phyloP scores from a whole-genome alignment of 2,113 vertebrate species.

The Xyrauchen texanus region DNA sequence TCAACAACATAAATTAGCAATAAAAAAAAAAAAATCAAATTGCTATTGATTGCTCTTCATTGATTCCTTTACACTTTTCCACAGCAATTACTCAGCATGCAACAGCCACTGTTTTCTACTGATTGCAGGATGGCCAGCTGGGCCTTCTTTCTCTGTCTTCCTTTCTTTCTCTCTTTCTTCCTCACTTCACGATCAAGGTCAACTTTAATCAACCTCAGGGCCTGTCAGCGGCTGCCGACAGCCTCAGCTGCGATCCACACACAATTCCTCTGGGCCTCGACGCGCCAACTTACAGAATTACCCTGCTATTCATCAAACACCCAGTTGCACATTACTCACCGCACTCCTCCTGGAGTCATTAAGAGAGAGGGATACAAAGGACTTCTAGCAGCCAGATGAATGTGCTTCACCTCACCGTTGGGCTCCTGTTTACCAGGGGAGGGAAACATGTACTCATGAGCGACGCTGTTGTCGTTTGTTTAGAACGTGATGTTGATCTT shows the following conservation, averaged over 20 bases:
- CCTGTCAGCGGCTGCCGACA: constrained; percentile 48
- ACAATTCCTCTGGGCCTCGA: constrained; percentile 42
- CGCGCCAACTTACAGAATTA: constrained; percentile 51
- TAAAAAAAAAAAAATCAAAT: constrained; percentile 70
- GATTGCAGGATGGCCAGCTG: constrained; percentile 49
- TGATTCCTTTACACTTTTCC: constrained; percentile 67
- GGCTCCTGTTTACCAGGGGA: not conserved
- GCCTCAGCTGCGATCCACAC: constrained; percentile 16
- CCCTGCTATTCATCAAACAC: constrained; percentile 55
- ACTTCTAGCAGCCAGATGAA: constrained; percentile 36
- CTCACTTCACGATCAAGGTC: constrained; percentile 61
- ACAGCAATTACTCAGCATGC: constrained; percentile 54
- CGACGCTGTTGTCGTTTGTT: constrained; percentile 12
- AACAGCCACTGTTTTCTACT: constrained; percentile 59
- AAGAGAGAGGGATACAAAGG: constrained; percentile 32
- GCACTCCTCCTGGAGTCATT: constrained; percentile 53
- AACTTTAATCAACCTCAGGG: constrained; percentile 60
- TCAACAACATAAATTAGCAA: constrained; percentile 65
- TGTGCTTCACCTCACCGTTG: constrained; percentile 10
- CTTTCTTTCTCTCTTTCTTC: constrained; percentile 27
- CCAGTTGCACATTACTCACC: constrained; percentile 52
- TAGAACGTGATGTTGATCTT: not conserved
- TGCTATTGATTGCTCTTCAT: constrained; percentile 66
- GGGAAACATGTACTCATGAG: not conserved
- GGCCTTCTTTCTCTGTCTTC: constrained; percentile 20